A percentile compares a stretch with the other conserved stretches of the same genome.
phyloP scores from a whole-genome alignment of 2,113 vertebrate species.

The Butorides virescens region DNA sequence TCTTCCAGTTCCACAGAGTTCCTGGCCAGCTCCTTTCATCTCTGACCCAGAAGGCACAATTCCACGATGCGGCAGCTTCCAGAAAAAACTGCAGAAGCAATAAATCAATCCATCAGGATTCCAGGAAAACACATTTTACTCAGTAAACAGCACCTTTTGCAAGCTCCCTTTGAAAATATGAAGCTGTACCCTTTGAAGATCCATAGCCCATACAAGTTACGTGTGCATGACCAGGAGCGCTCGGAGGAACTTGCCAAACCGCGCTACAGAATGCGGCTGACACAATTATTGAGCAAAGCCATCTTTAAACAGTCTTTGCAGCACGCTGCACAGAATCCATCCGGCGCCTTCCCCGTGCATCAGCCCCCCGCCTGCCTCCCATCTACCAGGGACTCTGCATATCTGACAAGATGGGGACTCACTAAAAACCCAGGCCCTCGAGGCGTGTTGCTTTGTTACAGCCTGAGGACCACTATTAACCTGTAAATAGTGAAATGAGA shows the following conservation, averaged over 20 bases:
- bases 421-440: background rate
- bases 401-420: background rate
- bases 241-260: background rate
- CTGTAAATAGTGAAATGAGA: background rate
- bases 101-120: background rate
- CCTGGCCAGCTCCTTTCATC: constrained; percentile 42
- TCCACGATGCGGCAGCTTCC: background rate
- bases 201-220: fast-evolving
- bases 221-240: fast-evolving
- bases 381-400: background rate
- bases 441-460: background rate
- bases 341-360: background rate
- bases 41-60: constrained; percentile 45
- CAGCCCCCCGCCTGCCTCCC: background rate
- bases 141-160: background rate
- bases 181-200: background rate
- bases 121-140: background rate
- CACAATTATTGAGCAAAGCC: background rate
- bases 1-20: background rate
- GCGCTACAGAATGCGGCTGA: background rate
- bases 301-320: background rate
- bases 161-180: background rate
- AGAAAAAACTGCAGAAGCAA: background rate
- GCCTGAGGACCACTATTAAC: background rate
- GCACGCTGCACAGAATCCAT: background rate